Percentiles rank a stretch among this genome's conserved stretches.
phyloP scores from a whole-genome alignment of 2,888 invertebrate species.

The Silvanus unidentatus region DNA sequence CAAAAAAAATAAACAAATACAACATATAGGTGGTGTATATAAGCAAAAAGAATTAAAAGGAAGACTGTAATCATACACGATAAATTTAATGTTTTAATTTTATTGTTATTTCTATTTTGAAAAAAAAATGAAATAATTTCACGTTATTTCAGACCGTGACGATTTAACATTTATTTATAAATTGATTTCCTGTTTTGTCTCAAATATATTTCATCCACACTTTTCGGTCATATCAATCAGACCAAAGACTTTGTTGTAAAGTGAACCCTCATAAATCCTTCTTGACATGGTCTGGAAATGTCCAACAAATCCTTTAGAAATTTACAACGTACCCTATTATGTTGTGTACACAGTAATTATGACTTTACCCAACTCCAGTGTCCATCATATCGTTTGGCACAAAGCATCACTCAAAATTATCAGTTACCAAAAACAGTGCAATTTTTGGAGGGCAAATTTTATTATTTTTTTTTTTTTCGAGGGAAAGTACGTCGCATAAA shows the following conservation, averaged over 20 bases:
- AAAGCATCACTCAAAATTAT: not conserved
- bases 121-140: slow-evolving; percentile 3
- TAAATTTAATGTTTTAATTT: too few species aligned
- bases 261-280: slow-evolving; percentile 3
- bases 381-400: not conserved
- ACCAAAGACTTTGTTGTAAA: not conserved
- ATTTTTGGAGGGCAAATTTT: too few species aligned
- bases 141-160: slow-evolving; percentile 5
- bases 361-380: slow-evolving; percentile 1
- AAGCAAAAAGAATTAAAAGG: slow-evolving; percentile 1
- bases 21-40: too few species aligned
- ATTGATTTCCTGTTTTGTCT: slow-evolving; percentile 1
- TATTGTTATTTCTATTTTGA: not conserved
- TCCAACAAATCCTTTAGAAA: slow-evolving; percentile 5
- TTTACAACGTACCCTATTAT: slow-evolving; percentile 17
- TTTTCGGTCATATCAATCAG: not conserved
- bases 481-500: not conserved
- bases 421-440: too few species aligned
- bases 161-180: not conserved
- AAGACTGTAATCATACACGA: not conserved
- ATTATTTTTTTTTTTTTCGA: too few species aligned
- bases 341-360: slow-evolving; percentile 18
- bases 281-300: not conserved
- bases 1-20: too few species aligned
- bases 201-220: not conserved